Base-by-base conservation (phyloP, 2,888 invertebrate genomes). In the Drosophila dives region DNA sequence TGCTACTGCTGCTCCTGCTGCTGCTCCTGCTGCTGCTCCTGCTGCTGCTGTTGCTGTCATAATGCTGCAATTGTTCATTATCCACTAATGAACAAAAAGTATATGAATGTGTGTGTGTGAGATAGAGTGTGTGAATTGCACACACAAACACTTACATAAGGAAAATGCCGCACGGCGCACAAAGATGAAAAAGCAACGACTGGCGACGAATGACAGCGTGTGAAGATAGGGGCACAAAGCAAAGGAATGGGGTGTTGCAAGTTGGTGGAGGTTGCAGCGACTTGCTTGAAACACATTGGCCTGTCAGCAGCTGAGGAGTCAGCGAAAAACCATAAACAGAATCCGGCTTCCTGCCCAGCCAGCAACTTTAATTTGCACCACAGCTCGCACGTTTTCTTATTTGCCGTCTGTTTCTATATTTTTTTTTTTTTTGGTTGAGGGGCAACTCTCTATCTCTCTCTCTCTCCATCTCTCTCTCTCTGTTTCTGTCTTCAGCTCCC, bases 1-100 rank as follows among this genome's bases (percentile, higher is more conserved):
- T 80, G 86, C 84, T 72, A 77, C 53, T 48, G 20, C 17, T 23
- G 33, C 49, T 15, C 55, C 77, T 63, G 38, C 55, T 63, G 33
- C 33, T 40, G 15, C 64, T 65, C 45, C 29, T 53, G 34, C n/a
- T n/a, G n/a, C n/a, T n/a, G n/a, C n/a, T 23, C 2, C 38, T 53
- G 62, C 71, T 67, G 32, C 69, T 80, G 77, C 80, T 76, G 73
- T 61, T 76, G 80, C 87, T 87, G 90, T 87, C 87, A 87, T 87
- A 87, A 90, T 89, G 89, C 89, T 89, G 90, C 86, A 86, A 89
- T 90, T 87, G 87, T 87, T 87, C 91, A 91, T 91, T 91, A 91
- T 91, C 90, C 88, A 90, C 91, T 91, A 91, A 91, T 91, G 91
- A 91, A 91, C 92, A 91, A 90, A 91, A 91, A 91, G 77, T 90